phyloP scores from a whole-genome alignment of 2,888 invertebrate genomes.

The Azorinus chamasolen region DNA sequence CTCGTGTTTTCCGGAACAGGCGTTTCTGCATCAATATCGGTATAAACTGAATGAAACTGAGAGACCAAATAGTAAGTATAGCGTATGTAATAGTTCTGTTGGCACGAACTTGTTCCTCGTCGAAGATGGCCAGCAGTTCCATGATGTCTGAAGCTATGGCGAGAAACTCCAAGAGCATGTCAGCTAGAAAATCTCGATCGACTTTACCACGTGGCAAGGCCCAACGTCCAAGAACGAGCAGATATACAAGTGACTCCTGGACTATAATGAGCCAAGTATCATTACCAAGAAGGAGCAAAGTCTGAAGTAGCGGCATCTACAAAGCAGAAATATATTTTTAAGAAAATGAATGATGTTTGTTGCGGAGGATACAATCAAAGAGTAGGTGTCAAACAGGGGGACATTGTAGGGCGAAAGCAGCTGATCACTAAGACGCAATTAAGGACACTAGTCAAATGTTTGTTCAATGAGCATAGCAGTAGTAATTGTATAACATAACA shows the following conservation, averaged over 20 bases:
- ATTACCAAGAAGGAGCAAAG: slow-evolving; percentile 3
- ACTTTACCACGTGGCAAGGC: slow-evolving; percentile 70
- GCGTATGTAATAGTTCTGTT: slow-evolving; percentile 79
- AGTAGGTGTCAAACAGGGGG: not conserved
- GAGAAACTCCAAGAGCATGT: slow-evolving; percentile 84
- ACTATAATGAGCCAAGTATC: slow-evolving; percentile 69
- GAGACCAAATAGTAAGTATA: slow-evolving; percentile 81
- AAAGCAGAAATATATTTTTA: not conserved
- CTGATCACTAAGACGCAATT: too few species aligned
- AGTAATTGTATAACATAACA: too few species aligned
- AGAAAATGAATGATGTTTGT: not conserved
- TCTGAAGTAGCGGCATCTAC: not conserved
- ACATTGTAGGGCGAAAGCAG: not conserved
- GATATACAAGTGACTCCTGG: slow-evolving; percentile 65
- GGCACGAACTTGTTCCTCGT: slow-evolving; percentile 72
- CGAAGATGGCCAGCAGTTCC: slow-evolving; percentile 76
- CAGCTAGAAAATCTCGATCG: slow-evolving; percentile 79
- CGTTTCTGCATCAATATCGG: slow-evolving; percentile 74
- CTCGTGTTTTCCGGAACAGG: slow-evolving; percentile 34
- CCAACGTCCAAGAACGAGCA: slow-evolving; percentile 67
- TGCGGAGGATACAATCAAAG: not conserved
- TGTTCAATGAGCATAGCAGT: too few species aligned
- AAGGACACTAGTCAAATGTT: too few species aligned
- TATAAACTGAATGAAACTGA: slow-evolving; percentile 84
- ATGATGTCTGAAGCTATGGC: slow-evolving; percentile 83